Percentiles rank a stretch among this genome's conserved stretches.
Conservation (phyloP, 1,140 invertebrate species). For the Megalonaias nervosa region DNA sequence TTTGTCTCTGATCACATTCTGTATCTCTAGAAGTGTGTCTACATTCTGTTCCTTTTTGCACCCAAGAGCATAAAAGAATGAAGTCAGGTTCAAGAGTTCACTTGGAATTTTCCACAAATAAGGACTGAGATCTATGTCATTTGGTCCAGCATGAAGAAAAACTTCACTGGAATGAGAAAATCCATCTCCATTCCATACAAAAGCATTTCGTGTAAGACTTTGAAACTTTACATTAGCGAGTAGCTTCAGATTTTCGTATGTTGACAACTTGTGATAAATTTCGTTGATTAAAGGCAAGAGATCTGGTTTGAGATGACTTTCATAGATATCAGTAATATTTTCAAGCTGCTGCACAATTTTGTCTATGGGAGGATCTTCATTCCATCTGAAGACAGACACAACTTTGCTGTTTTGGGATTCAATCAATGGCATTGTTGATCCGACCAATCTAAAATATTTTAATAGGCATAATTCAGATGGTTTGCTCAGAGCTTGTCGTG, state of each 20-base stretch:
- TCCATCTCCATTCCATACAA: slow-evolving; percentile 5
- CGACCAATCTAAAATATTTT: neutral
- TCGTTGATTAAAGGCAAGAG: slow-evolving; percentile 4
- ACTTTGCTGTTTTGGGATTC: neutral
- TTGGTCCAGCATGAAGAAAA: neutral
- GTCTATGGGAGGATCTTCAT: neutral
- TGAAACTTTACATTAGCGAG: neutral
- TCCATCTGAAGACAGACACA: slow-evolving; percentile 3
- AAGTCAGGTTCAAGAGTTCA: neutral
- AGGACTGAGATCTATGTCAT: slow-evolving; percentile 9
- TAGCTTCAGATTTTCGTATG: neutral
- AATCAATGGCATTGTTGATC: slow-evolving; percentile 12
- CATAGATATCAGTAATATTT: slow-evolving; percentile 7
- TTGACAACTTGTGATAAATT: slow-evolving; percentile 11
- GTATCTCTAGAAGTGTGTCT: neutral
- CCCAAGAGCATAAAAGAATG: slow-evolving; percentile 5
- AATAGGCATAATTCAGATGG: neutral
- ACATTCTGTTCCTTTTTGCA: slow-evolving; percentile 1
- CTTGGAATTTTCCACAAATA: slow-evolving; percentile 2
- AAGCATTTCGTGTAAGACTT: neutral
- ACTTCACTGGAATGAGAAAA: neutral
- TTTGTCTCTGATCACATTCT: neutral
- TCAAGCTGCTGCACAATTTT: slow-evolving; percentile 21
- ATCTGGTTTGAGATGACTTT: neutral
- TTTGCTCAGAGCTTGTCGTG: neutral